Evolutionary conservation across 2,888 invertebrate genomes (phyloP).

Genomic region (Tridacna gigas): DNA sequence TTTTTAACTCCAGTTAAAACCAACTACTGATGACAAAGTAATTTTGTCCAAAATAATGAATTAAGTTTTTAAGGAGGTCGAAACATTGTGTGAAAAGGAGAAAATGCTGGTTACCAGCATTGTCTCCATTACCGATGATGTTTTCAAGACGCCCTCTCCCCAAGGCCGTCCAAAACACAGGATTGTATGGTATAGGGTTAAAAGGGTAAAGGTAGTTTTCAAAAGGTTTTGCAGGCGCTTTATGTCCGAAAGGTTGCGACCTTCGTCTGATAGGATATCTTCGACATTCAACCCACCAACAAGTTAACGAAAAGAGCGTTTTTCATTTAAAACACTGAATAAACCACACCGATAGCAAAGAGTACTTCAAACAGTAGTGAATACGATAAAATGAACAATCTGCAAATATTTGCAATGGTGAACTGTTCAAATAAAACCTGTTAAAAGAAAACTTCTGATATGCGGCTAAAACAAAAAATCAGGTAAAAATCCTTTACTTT

Average conservation of each 20-base stretch:
- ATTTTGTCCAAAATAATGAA: no score
- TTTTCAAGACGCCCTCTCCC: not conserved
- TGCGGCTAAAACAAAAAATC: not conserved
- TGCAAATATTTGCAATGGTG: slow-evolving; percentile 9
- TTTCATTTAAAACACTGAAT: not conserved
- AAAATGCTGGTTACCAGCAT: not conserved
- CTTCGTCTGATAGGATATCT: no score
- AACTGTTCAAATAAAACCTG: slow-evolving; percentile 12
- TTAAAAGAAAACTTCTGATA: slow-evolving; percentile 3
- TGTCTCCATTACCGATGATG: not conserved
- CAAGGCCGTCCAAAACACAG: no score
- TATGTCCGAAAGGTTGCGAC: no score
- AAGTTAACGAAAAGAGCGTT: no score
- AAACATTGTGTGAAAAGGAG: not conserved
- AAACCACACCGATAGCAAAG: not conserved
- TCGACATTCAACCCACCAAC: no score
- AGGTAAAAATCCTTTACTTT: not conserved
- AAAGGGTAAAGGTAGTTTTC: no score
- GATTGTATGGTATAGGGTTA: no score
- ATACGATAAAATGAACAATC: not conserved
- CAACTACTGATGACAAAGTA: no score
- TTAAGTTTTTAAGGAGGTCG: no score
- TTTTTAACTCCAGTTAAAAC: no score
- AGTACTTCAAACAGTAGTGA: not conserved
- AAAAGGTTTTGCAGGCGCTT: no score